Conservation (phyloP, 1,140 invertebrate genomes). For the Protaetia brevitarsis region DNA sequence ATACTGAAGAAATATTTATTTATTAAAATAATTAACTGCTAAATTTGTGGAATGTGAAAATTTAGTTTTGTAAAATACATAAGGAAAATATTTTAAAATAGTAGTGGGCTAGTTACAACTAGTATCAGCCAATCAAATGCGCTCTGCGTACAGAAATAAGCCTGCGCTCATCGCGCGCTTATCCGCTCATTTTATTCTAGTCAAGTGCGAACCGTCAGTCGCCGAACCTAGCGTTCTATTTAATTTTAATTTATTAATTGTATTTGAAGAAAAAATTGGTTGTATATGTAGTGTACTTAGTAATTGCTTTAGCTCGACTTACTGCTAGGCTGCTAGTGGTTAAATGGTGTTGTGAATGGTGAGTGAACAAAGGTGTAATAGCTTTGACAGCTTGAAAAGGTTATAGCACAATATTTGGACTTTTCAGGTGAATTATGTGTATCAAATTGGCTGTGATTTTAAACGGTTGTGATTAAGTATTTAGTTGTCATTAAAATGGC, state of each 20-base stretch:
- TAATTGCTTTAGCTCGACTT: too few species aligned
- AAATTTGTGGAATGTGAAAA: too few species aligned
- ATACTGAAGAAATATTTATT: too few species aligned
- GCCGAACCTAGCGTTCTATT: too few species aligned
- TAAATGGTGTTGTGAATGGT: not conserved
- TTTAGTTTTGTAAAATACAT: too few species aligned
- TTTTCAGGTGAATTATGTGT: not conserved
- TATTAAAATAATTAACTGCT: too few species aligned
- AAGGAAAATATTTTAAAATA: too few species aligned
- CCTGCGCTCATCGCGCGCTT: not conserved
- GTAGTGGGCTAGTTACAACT: too few species aligned
- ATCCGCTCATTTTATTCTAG: not conserved
- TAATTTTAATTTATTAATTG: not conserved
- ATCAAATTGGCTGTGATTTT: conserved; percentile 26
- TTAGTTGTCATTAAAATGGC: conserved; percentile 27
- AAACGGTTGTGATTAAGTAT: conserved; percentile 26
- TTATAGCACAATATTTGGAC: not conserved
- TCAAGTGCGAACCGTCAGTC: not conserved
- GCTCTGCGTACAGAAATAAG: not conserved
- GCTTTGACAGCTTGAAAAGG: too few species aligned
- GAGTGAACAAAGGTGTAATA: not conserved
- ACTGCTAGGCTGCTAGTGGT: too few species aligned
- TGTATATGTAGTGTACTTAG: too few species aligned
- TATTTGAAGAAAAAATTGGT: not conserved
- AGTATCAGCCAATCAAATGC: too few species aligned